These are phyloP conservation scores for Spinus olivaceus DNA, from an alignment of 2,797 vertebrate species.

Conservation along the genomic window DNA sequence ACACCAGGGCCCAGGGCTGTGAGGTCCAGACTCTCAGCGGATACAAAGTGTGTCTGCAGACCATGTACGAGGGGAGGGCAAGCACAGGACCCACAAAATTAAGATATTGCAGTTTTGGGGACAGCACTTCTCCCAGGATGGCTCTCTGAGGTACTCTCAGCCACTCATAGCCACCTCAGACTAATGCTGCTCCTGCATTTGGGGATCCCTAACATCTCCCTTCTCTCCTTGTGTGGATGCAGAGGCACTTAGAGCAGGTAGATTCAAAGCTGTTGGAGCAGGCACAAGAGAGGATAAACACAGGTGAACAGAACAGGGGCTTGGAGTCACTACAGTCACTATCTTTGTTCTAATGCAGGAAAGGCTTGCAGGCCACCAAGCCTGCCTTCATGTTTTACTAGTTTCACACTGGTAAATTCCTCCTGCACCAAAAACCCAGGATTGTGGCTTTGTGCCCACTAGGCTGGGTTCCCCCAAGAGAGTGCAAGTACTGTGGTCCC, in stretches of 20 bases:
- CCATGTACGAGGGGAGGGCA: accelerated
- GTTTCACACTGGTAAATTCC: not conserved
- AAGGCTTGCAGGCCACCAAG: not conserved
- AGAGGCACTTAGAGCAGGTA: not conserved
- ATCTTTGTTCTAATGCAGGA: not conserved
- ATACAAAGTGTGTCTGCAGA: not conserved
- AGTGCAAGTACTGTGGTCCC: not conserved
- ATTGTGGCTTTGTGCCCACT: not conserved
- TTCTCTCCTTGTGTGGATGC: not conserved
- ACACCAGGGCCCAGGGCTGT: not conserved
- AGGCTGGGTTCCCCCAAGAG: not conserved
- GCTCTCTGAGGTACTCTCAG: not conserved
- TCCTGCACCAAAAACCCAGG: not conserved
- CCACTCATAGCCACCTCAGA: not conserved
- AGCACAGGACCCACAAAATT: not conserved
- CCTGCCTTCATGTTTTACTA: not conserved
- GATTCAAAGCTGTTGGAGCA: not conserved
- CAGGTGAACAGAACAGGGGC: not conserved
- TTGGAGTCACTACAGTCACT: not conserved
- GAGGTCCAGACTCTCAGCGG: not conserved
- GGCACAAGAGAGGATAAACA: not conserved
- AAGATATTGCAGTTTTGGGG: not conserved
- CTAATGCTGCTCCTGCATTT: not conserved
- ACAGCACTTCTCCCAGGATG: accelerated
- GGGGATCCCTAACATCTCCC: not conserved